These are phyloP conservation scores for Lates calcarifer DNA, from an alignment of 2,113 vertebrate genomes.

Conservation along the genomic window DNA sequence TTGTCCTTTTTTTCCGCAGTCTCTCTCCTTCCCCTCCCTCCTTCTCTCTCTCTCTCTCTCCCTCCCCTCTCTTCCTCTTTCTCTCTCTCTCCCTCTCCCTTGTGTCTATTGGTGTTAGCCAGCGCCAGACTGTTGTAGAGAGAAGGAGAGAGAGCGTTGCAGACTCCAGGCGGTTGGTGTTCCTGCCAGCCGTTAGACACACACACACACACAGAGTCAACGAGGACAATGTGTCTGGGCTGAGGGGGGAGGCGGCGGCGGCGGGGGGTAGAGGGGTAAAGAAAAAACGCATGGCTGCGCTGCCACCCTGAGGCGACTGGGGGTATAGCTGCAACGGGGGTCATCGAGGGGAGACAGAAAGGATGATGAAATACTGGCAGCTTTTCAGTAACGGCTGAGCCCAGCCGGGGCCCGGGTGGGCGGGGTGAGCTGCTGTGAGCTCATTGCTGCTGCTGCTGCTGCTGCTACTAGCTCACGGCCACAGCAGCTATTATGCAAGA, in stretches of 20 bases:
- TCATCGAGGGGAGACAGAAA: constrained; percentile 69
- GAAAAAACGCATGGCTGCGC: constrained; percentile 59
- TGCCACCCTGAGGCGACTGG: constrained; percentile 77
- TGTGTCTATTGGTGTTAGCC: constrained; percentile 71
- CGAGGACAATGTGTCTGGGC: too few relatives aligned
- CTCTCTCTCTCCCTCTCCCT: constrained; percentile 53
- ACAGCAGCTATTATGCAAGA: constrained; percentile 82
- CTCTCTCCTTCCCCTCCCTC: constrained; percentile 64
- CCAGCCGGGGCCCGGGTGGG: constrained; percentile 56
- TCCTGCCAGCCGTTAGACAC: constrained; percentile 74
- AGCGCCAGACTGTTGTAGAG: constrained; percentile 77
- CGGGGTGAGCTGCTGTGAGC: constrained; percentile 75
- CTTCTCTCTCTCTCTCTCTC: constrained; percentile 10
- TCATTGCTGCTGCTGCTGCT: constrained; percentile 69
- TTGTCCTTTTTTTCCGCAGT: constrained; percentile 69
- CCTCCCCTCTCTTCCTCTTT: constrained; percentile 14
- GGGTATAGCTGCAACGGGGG: constrained; percentile 54
- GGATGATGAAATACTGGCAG: constrained; percentile 83
- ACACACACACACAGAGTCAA: constrained; percentile 30
- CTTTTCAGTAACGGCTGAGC: constrained; percentile 80
- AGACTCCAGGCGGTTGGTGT: constrained; percentile 75
- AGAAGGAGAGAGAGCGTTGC: constrained; percentile 49
- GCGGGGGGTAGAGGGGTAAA: not conserved
- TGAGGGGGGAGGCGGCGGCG: too few relatives aligned
- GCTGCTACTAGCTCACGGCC: constrained; percentile 66